Evolutionary conservation across 2,888 invertebrate genomes (phyloP).

Genomic region (Trissolcus brochymenae): DNA sequence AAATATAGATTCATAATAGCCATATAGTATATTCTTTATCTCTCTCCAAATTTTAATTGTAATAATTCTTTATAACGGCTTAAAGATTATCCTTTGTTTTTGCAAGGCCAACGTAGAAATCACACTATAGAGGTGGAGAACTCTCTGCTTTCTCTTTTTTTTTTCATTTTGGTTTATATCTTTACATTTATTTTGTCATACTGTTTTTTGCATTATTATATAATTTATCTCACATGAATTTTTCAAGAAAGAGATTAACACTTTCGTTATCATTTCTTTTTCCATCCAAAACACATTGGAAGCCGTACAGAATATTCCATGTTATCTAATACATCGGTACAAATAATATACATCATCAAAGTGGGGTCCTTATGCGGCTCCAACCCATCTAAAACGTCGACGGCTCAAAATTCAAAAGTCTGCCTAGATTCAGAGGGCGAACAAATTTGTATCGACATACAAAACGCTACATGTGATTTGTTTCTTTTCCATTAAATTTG

Average conservation of each 20-base stretch:
- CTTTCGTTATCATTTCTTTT: conserved; percentile 15
- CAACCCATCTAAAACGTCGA: conserved; percentile 21
- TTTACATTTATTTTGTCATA: conserved; percentile 1
- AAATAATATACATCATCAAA: conserved; percentile 50
- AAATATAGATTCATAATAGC: conserved; percentile 56
- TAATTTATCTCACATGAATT: conserved; percentile 32
- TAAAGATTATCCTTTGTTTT: conserved; percentile 71
- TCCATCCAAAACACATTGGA: conserved; percentile 27
- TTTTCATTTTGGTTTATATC: background rate
- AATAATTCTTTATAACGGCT: conserved; percentile 57
- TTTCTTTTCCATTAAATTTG: conserved; percentile 22
- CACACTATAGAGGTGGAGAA: conserved; percentile 71
- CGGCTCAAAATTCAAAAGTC: no score
- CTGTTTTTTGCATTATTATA: background rate
- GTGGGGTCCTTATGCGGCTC: conserved; percentile 52
- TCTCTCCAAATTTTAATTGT: conserved; percentile 64
- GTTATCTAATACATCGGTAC: conserved; percentile 52
- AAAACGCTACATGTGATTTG: conserved; percentile 25
- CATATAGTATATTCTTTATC: conserved; percentile 62
- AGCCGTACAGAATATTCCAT: conserved; percentile 48
- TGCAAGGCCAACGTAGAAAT: conserved; percentile 75
- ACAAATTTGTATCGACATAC: conserved; percentile 12
- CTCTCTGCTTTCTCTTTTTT: conserved; percentile 58
- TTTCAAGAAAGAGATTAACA: conserved; percentile 47
- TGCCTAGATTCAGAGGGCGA: conserved; percentile 13